These are phyloP conservation scores for Boloria euphrosyne DNA, from an alignment of 2,888 invertebrate species.

Conservation along the genomic window DNA sequence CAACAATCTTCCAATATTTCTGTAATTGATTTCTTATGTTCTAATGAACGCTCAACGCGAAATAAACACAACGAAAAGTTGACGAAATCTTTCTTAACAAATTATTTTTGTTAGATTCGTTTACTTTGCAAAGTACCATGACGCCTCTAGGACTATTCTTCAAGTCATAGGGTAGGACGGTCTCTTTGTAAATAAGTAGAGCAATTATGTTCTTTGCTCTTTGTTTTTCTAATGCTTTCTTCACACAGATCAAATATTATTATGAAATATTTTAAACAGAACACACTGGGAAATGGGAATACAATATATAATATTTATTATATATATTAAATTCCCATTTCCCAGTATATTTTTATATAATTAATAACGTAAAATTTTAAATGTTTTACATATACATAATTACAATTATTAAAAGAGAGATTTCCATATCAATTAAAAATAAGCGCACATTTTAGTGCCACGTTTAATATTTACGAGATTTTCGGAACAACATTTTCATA, in stretches of 20 bases:
- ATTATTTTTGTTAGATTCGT: constrained; percentile 49
- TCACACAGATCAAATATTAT: constrained; percentile 26
- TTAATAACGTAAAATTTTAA: no score
- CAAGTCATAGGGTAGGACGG: constrained; percentile 59
- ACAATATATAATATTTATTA: no score
- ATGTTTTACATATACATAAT: no score
- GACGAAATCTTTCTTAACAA: constrained; percentile 25
- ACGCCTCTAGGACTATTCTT: constrained; percentile 28
- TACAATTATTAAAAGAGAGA: not conserved
- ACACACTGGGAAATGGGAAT: not conserved
- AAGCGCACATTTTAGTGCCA: constrained; percentile 15
- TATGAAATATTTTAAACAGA: constrained; percentile 8
- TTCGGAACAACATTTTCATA: constrained; percentile 33
- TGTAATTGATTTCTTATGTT: constrained; percentile 74
- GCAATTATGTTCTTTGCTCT: constrained; percentile 43
- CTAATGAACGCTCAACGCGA: constrained; percentile 22
- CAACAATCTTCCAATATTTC: constrained; percentile 36
- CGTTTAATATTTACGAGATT: constrained; percentile 30
- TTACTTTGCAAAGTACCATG: constrained; percentile 73
- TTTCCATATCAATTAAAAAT: constrained; percentile 9
- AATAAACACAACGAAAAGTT: constrained; percentile 21
- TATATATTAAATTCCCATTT: no score
- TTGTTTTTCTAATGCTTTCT: constrained; percentile 40
- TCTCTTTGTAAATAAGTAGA: constrained; percentile 67
- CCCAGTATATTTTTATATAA: no score